Evolutionary conservation across 2,888 invertebrate genomes (phyloP).

Genomic region (Ecliptopera silaceata): DNA sequence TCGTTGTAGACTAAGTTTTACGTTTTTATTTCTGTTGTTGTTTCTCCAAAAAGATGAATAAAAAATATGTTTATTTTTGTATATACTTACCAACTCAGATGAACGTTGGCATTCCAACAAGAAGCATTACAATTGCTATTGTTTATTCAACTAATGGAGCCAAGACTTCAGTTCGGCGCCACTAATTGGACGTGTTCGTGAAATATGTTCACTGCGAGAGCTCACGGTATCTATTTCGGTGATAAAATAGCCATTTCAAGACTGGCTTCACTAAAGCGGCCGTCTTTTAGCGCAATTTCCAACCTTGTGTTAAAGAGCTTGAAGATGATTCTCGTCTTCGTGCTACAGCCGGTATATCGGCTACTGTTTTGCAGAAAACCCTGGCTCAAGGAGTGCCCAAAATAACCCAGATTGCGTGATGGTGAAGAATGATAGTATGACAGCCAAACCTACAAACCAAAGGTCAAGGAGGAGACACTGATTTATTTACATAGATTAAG

Average conservation of each 20-base stretch:
- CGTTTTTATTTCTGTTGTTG: no score
- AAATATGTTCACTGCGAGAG: conserved; percentile 6
- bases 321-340: no score
- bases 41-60: no score
- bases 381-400: not conserved
- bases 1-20: no score
- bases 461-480: no score
- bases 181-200: conserved; percentile 1
- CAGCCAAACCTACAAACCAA: not conserved
- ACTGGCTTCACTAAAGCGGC: no score
- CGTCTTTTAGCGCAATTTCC: no score
- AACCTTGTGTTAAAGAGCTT: no score
- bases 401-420: conserved; percentile 6
- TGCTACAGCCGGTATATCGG: no score
- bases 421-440: not conserved
- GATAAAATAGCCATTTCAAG: not conserved
- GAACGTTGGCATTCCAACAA: not conserved
- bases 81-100: no score
- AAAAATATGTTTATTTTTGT: no score
- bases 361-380: not conserved
- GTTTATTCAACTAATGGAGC: conserved; percentile 14
- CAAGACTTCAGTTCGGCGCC: conserved; percentile 2
- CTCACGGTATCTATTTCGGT: conserved; percentile 16
- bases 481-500: no score
- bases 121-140: not conserved